A percentile compares a stretch with the other conserved stretches of the same genome.
Evolutionary conservation across 2,113 vertebrate genomes (phyloP).

Genomic region (Sander lucioperca): DNA sequence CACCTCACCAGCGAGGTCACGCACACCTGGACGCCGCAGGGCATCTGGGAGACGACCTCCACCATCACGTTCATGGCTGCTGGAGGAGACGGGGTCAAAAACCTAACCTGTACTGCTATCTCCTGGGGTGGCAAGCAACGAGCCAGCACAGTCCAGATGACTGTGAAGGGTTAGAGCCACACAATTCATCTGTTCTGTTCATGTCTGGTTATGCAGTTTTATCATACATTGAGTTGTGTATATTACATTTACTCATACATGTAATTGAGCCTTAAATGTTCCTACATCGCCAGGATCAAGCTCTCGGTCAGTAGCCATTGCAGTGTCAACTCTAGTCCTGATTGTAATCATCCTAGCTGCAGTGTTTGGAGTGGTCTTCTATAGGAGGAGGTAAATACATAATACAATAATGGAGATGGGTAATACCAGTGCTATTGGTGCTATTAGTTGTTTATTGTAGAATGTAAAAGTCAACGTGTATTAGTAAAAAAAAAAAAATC

Average conservation of each 20-base stretch:
- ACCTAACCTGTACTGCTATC: conserved; percentile 61
- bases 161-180: conserved; percentile 61
- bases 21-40: conserved; percentile 16
- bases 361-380: conserved; percentile 46
- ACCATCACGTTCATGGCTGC: conserved; percentile 62
- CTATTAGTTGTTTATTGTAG: neutral
- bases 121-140: conserved; percentile 65
- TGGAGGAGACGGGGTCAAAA: conserved; percentile 55
- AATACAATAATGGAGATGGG: neutral
- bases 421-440: neutral
- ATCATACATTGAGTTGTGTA: neutral
- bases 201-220: neutral
- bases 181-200: neutral
- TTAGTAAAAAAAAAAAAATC: too few species aligned
- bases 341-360: conserved; percentile 38
- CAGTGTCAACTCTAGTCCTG: conserved; percentile 31
- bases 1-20: conserved; percentile 38
- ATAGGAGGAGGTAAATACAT: conserved; percentile 46
- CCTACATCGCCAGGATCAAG: conserved; percentile 49
- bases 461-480: neutral
- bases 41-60: conserved; percentile 54
- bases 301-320: conserved; percentile 6
- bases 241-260: neutral
- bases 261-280: conserved; percentile 8
- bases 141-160: conserved; percentile 42